Evolutionary conservation across 2,113 vertebrate genomes (phyloP), one percentile per base, ranked within the genome.

Genomic region (Ochotona princeps): DNA sequence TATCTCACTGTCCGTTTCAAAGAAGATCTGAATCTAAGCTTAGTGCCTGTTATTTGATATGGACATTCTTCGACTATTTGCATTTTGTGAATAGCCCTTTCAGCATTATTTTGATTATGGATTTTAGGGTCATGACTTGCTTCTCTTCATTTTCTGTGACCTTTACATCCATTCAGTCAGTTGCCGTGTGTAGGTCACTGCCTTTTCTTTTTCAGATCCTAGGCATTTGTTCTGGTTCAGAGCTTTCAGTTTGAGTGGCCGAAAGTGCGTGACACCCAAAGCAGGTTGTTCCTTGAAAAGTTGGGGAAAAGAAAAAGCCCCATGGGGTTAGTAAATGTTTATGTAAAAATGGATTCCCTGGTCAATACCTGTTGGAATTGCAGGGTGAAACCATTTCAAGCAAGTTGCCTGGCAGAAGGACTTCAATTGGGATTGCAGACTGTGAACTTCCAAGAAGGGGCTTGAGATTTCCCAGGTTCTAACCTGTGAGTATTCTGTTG

Each of bases 131-230:
- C 49, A 28, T 57, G 8, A 0, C 26, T 38, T 26, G 6, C 61
- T 49, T 75, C 15, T 75, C 15, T 69, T 2, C 5, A 1, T 38
- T 79, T 92, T 79, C 66, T 85, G 72, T 7, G 28, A 69, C 79
- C 79, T 9, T 79, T 20, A 17, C 20, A 11, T 47, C 23, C 8
- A 15, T 47, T 60, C 17, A 14, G 3, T 61, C 21, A 30, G 51
- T 32, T 21, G 25, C 30, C 70, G 4, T n/a, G 66, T 85, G 49
- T 78, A 51, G 38, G 38, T 65, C 28, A 11, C 61, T 70, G 65
- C 81, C 57, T 47, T 81, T 81, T 90, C 61, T 83, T 30, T 87
- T 63, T 17, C 67, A 82, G 74, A 38, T n/a, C 38, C 84, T 83
- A 63, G 60, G 63, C 32, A 28, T 30, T 8, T 63, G 1, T 60